A percentile compares a stretch with the other conserved stretches of the same genome.
These are phyloP conservation scores for Bryconaethiops microstoma DNA, from an alignment of 2,797 vertebrate genomes.

Conservation along the genomic window DNA sequence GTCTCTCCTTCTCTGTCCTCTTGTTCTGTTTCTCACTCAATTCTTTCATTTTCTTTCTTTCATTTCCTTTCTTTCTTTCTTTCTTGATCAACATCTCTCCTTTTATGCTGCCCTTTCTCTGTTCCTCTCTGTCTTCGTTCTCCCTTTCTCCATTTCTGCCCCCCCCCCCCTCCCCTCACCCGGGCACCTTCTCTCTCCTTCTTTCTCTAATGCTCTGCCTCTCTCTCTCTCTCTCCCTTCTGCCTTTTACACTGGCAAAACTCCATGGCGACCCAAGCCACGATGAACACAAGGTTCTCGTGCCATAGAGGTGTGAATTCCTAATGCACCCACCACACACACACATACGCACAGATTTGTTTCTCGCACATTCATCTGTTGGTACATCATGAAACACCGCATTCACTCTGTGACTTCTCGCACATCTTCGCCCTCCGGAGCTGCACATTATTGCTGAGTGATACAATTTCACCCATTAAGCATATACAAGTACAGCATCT, in stretches of 20 bases:
- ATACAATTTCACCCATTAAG: not conserved
- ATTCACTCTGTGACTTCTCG: not conserved
- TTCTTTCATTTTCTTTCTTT: too few species aligned
- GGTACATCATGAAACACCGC: slow-evolving; percentile 4
- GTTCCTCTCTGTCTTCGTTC: too few species aligned
- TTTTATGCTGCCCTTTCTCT: too few species aligned
- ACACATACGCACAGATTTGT: not conserved
- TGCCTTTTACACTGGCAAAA: slow-evolving; percentile 19
- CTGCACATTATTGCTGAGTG: not conserved
- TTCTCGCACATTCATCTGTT: slow-evolving; percentile 19
- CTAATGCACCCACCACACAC: slow-evolving; percentile 7
- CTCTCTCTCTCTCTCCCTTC: not conserved
- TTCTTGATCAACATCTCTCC: too few species aligned
- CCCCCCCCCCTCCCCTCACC: too few species aligned
- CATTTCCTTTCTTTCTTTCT: too few species aligned
- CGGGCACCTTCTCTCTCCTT: not conserved
- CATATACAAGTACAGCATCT: not conserved
- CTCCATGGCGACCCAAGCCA: slow-evolving; percentile 38
- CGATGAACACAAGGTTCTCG: slow-evolving; percentile 44
- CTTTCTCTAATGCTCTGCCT: not conserved
- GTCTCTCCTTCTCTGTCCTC: too few species aligned
- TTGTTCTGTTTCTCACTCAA: too few species aligned
- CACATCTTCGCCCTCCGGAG: not conserved
- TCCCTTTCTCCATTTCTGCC: too few species aligned
- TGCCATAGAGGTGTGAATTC: slow-evolving; percentile 42